These are phyloP conservation scores for Sebastes baramenuke DNA, from an alignment of 2,797 vertebrate species.

Conservation along the genomic window DNA sequence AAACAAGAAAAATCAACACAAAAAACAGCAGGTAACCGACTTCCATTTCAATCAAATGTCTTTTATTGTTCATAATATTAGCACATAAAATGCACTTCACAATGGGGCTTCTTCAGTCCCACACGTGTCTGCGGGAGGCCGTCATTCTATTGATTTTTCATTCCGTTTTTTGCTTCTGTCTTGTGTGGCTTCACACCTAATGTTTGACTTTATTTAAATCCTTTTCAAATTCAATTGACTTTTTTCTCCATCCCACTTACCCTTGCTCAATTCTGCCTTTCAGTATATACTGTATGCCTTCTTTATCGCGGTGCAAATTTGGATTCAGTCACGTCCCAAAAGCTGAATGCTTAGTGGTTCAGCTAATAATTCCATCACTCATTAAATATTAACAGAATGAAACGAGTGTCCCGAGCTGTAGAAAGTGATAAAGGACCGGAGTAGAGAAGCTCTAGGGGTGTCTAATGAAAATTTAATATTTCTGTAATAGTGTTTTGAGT, in stretches of 20 bases:
- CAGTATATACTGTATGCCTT: neutral
- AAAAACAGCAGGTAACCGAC: neutral
- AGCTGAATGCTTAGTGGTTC: conserved; percentile 39
- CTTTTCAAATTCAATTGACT: conserved; percentile 8
- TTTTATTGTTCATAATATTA: conserved; percentile 18
- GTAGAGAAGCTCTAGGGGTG: conserved; percentile 41
- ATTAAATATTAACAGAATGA: conserved; percentile 74
- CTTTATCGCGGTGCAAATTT: neutral
- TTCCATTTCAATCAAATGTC: conserved; percentile 13
- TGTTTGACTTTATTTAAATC: conserved; percentile 7
- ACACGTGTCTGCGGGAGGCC: conserved; percentile 17
- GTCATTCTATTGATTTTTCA: conserved; percentile 1
- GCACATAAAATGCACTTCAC: conserved; percentile 13
- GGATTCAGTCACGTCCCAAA: conserved; percentile 26
- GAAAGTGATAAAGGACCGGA: conserved; percentile 47
- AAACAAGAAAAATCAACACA: neutral
- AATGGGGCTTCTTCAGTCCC: neutral
- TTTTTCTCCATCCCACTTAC: neutral
- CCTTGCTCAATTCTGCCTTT: conserved; percentile 13
- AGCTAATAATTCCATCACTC: conserved; percentile 52
- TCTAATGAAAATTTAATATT: conserved; percentile 69
- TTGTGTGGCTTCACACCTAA: neutral
- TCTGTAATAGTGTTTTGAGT: conserved; percentile 67
- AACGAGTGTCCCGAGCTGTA: conserved; percentile 53
- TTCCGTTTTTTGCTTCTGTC: neutral